Evolutionary conservation across 2,888 invertebrate species (phyloP).

Genomic region (Temnothorax unifasciatus): DNA sequence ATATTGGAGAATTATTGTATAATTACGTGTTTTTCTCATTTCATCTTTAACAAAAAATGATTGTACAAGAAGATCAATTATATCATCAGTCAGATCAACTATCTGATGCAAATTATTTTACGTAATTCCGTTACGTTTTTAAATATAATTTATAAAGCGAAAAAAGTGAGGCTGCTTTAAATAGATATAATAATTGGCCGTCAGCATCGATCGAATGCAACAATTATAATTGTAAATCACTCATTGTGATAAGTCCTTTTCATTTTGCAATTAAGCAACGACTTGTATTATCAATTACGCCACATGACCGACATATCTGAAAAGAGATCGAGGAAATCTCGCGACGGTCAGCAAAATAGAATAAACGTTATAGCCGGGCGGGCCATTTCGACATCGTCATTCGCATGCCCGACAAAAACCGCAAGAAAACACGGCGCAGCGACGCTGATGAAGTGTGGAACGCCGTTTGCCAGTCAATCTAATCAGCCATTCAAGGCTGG

Average conservation of each 20-base stretch:
- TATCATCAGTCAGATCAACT: background rate
- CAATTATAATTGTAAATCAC: conserved; percentile 5
- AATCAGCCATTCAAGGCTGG: conserved; percentile 67
- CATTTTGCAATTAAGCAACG: conserved; percentile 21
- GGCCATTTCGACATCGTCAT: conserved; percentile 51
- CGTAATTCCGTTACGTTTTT: background rate
- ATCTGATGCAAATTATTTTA: background rate
- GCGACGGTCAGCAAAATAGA: conserved; percentile 24
- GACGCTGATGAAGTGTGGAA: conserved; percentile 54
- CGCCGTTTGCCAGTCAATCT: conserved; percentile 61
- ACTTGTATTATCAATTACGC: conserved; percentile 16
- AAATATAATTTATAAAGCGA: background rate
- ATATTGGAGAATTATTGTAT: background rate
- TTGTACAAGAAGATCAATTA: background rate
- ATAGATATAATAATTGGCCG: background rate
- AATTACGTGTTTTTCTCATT: background rate
- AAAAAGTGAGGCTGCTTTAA: background rate
- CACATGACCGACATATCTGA: conserved; percentile 33
- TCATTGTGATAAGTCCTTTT: background rate
- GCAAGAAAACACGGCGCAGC: conserved; percentile 35
- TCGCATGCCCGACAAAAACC: conserved; percentile 40
- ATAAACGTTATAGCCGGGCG: conserved; percentile 33
- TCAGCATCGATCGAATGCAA: background rate
- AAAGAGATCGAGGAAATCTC: conserved; percentile 31
- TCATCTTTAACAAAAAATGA: background rate